phyloP scores from a whole-genome alignment of 2,888 invertebrate genomes.

The Neoascia interrupta region DNA sequence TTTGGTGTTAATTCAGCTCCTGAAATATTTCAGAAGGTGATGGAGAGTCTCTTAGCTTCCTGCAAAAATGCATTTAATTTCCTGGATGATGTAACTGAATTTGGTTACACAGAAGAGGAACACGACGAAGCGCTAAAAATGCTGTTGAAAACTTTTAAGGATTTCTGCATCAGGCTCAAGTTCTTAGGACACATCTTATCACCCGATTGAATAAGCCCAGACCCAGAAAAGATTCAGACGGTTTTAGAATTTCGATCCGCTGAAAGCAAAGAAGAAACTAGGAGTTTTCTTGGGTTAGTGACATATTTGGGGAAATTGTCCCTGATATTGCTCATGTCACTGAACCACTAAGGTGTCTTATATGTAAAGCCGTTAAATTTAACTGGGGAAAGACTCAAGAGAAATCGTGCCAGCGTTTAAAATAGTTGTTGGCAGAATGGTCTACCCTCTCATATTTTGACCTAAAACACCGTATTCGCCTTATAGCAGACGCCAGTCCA shows the following conservation, averaged over 20 bases:
- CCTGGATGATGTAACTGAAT: slow-evolving; percentile 72
- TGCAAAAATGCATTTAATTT: slow-evolving; percentile 72
- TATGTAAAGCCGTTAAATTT: slow-evolving; percentile 70
- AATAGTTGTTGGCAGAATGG: slow-evolving; percentile 41
- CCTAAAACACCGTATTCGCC: slow-evolving; percentile 70
- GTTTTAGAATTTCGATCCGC: slow-evolving; percentile 68
- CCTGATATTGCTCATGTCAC: slow-evolving; percentile 69
- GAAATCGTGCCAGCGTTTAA: slow-evolving; percentile 71
- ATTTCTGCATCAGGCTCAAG: no score
- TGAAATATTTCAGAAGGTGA: slow-evolving; percentile 70
- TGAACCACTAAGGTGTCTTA: slow-evolving; percentile 72
- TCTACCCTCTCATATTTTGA: slow-evolving; percentile 72
- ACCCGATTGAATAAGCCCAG: slow-evolving; percentile 46
- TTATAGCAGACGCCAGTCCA: slow-evolving; percentile 74
- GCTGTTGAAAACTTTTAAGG: no score
- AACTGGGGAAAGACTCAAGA: slow-evolving; percentile 71
- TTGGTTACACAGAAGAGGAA: no score
- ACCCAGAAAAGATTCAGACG: slow-evolving; percentile 60
- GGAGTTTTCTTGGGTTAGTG: slow-evolving; percentile 72
- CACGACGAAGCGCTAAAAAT: no score
- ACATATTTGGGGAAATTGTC: slow-evolving; percentile 73
- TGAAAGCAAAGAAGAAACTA: slow-evolving; percentile 69
- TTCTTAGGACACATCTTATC: slow-evolving; percentile 69
- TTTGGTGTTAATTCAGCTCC: slow-evolving; percentile 72
- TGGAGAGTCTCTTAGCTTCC: slow-evolving; percentile 72